phyloP scores from a whole-genome alignment of 2,113 vertebrate species.

The Corapipo altera region DNA sequence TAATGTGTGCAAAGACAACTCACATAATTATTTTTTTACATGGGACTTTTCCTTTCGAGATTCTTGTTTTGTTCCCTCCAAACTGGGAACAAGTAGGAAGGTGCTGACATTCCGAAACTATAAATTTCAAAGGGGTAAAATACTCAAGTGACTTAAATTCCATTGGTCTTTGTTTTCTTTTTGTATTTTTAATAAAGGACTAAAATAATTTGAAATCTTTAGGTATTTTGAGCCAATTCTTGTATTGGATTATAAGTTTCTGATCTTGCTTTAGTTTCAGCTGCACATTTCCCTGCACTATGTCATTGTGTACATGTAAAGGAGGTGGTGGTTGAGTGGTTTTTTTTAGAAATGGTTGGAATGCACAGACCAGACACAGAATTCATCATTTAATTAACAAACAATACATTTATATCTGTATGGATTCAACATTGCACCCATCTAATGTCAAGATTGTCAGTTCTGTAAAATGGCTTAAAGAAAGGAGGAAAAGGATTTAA shows the following conservation, averaged over 20 bases:
- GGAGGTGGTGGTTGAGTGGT: background rate
- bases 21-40: background rate
- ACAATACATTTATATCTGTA: background rate
- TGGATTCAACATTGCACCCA: background rate
- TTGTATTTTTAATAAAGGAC: background rate
- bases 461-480: background rate
- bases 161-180: background rate
- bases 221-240: background rate
- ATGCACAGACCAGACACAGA: background rate
- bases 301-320: background rate
- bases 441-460: background rate
- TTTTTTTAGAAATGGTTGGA: background rate
- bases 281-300: background rate
- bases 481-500: background rate
- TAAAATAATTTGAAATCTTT: background rate
- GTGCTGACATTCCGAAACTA: background rate
- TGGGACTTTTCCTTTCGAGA: fast-evolving
- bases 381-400: background rate
- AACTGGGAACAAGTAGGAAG: background rate
- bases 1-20: background rate
- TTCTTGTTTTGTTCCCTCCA: background rate
- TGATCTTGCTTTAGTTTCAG: background rate
- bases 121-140: background rate
- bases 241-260: background rate
- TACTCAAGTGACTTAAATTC: background rate